Conservation (phyloP, 2,113 vertebrate species). For the Dicentrarchus labrax region DNA sequence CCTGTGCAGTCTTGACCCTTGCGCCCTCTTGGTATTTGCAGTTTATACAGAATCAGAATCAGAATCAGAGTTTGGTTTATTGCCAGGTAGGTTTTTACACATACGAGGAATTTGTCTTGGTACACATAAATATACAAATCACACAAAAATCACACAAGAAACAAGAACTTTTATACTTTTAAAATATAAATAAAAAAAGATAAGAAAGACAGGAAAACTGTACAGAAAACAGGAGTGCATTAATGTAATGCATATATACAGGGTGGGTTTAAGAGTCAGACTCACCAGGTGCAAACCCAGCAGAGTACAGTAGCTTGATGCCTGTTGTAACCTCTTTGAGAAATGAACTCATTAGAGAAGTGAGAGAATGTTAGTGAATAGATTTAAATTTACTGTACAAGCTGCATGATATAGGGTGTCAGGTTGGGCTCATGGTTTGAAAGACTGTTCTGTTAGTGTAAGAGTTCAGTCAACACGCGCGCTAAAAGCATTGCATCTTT, state of each 20-base stretch:
- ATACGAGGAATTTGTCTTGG: no score
- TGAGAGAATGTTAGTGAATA: background rate
- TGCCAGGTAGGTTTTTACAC: no score
- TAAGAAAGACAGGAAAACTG: no score
- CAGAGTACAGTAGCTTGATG: background rate
- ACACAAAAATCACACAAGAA: no score
- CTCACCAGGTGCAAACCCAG: background rate
- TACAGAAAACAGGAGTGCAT: no score
- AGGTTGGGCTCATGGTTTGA: background rate
- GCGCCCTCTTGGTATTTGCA: conserved; percentile 23
- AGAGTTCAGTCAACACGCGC: background rate
- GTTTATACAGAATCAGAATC: background rate
- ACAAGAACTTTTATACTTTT: no score
- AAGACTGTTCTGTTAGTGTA: background rate
- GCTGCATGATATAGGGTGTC: background rate
- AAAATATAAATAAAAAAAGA: no score
- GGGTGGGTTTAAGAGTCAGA: no score
- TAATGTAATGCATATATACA: no score
- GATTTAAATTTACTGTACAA: background rate
- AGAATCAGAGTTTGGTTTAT: no score
- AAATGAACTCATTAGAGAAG: background rate
- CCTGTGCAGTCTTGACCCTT: conserved; percentile 40
- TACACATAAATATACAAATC: no score
- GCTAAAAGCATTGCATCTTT: background rate
- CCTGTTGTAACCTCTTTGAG: background rate